Evolutionary conservation across 2,797 vertebrate species (phyloP).

Genomic region (Sibirionetta formosa): DNA sequence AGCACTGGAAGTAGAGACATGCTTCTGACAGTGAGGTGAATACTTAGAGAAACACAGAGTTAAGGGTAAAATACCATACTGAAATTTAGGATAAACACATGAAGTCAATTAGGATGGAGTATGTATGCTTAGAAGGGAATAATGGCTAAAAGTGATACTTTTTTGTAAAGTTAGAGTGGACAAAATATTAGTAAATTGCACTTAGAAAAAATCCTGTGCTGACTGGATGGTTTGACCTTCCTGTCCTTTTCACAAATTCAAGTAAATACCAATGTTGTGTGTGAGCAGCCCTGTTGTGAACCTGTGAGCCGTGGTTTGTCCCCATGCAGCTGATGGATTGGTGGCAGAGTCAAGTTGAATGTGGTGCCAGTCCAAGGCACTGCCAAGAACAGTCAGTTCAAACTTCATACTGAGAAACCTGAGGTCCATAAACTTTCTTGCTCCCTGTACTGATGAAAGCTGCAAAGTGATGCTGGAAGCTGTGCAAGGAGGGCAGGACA

Average conservation of each 20-base stretch:
- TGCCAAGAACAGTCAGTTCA: background rate
- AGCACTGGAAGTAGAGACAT: background rate
- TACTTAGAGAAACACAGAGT: background rate
- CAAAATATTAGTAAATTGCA: background rate
- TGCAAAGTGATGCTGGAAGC: background rate
- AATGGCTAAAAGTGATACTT: background rate
- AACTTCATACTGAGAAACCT: background rate
- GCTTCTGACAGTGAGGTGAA: background rate
- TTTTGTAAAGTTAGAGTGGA: background rate
- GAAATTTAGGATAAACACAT: background rate
- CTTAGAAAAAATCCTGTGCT: background rate
- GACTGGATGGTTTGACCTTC: background rate
- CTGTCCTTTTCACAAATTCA: background rate
- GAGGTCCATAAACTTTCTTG: background rate
- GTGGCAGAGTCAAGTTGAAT: background rate
- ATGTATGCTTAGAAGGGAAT: background rate
- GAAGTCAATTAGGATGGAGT: background rate
- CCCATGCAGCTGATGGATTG: background rate
- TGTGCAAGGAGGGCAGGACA: background rate
- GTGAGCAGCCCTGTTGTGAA: background rate
- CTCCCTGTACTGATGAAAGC: background rate
- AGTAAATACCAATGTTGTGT: accelerated
- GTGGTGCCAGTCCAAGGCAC: background rate
- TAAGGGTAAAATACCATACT: background rate
- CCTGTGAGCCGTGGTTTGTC: background rate